These are phyloP conservation scores for Remorina albescens DNA, from an alignment of 2,797 vertebrate species.

Conservation along the genomic window DNA sequence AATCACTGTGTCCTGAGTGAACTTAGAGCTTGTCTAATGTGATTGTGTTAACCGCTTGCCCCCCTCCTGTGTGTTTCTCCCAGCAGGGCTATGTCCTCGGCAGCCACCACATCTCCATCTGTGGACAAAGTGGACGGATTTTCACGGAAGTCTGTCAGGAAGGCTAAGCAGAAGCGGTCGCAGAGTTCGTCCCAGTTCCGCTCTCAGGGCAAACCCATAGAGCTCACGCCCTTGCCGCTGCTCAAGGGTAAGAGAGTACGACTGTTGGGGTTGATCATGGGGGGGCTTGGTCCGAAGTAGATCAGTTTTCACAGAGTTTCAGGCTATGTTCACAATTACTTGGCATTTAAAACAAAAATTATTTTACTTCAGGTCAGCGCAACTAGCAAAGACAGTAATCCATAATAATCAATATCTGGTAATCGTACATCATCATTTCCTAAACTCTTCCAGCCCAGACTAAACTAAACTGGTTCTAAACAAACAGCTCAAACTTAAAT, in stretches of 20 bases:
- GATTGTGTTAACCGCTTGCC: constrained; percentile 1
- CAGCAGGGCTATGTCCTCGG: constrained; percentile 99
- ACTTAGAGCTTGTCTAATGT: not conserved
- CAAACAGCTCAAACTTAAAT: too few species aligned
- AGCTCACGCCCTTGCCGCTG: constrained; percentile 97
- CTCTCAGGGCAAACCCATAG: constrained; percentile 99
- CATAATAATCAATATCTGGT: too few species aligned
- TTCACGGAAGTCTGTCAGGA: constrained; percentile 99
- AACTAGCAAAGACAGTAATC: too few species aligned
- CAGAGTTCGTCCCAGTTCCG: constrained; percentile 99
- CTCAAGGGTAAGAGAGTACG: constrained; percentile 93
- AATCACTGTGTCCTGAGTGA: not conserved
- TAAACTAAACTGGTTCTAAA: too few species aligned
- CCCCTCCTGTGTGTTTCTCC: constrained; percentile 39
- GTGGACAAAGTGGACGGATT: constrained; percentile 99
- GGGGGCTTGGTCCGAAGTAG: too few species aligned
- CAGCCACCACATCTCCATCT: constrained; percentile 98
- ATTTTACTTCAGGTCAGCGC: too few species aligned
- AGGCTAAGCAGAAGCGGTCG: constrained; percentile 99
- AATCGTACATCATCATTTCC: too few species aligned
- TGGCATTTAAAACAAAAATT: too few species aligned
- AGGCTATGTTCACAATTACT: too few species aligned
- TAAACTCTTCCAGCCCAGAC: too few species aligned
- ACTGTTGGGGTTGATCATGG: not conserved
- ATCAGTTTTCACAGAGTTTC: too few species aligned